Conservation (phyloP, 2,797 vertebrate genomes). For the Diplodus puntazzo region DNA sequence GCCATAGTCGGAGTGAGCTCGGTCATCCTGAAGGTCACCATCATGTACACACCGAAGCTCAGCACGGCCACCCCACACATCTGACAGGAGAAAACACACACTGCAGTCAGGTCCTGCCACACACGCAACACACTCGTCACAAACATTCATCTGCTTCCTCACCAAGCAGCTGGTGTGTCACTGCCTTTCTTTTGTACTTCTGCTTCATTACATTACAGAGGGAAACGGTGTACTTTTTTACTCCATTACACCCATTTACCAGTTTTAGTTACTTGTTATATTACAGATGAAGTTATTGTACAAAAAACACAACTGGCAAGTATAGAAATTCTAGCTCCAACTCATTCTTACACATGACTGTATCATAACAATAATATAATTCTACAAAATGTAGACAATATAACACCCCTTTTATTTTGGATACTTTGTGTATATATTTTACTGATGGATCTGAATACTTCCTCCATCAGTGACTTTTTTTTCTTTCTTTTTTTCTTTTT, state of each 20-base stretch:
- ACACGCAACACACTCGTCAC: background rate
- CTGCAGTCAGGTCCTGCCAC: background rate
- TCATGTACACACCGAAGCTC: slow-evolving; percentile 73
- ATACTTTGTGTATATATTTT: too few species aligned
- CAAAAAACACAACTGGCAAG: background rate
- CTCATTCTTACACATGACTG: background rate
- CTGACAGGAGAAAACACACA: slow-evolving; percentile 55
- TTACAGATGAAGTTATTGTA: background rate
- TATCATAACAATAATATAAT: background rate
- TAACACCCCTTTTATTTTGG: background rate
- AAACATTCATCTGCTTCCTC: background rate
- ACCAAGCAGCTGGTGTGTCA: background rate
- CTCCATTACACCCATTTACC: background rate
- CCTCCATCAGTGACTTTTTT: too few species aligned
- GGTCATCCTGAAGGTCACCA: slow-evolving; percentile 35
- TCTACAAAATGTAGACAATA: too few species aligned
- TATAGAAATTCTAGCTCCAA: background rate
- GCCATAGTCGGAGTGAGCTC: slow-evolving; percentile 67
- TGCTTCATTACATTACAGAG: background rate
- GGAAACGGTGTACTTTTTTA: background rate
- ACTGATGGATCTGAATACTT: too few species aligned
- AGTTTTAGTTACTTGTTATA: background rate
- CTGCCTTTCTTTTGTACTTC: background rate
- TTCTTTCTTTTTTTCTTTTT: too few species aligned
- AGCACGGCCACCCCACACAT: slow-evolving; percentile 79